Percentiles rank a stretch among this genome's conserved stretches.
Evolutionary conservation across 2,113 vertebrate species (phyloP).

Genomic region (Pelusios castaneus): DNA sequence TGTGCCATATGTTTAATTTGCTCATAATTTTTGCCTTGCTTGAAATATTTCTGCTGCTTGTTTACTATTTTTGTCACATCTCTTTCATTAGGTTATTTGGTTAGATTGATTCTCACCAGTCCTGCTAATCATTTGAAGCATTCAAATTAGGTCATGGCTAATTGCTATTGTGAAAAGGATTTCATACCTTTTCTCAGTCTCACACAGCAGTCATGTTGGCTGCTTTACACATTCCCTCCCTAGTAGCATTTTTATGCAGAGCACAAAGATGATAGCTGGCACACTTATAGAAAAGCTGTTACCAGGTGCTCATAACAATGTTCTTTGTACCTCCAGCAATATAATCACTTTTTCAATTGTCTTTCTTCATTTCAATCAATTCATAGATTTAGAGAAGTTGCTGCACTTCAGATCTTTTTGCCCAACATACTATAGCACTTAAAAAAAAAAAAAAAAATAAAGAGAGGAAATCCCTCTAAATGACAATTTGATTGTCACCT

Average conservation of each 20-base stretch:
- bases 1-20: conserved; percentile 46
- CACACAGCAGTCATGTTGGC: fast-evolving
- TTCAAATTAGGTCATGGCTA: neutral
- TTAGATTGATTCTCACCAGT: neutral
- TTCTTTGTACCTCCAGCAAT: neutral
- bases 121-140: neutral
- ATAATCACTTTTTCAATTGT: neutral
- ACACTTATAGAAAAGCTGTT: neutral
- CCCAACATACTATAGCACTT: neutral
- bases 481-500: neutral
- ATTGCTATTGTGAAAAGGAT: neutral
- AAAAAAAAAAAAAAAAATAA: too few species aligned
- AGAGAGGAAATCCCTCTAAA: neutral
- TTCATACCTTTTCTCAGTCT: neutral
- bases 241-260: neutral
- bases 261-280: neutral
- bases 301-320: neutral
- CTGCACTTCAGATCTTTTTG: neutral
- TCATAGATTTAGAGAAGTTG: neutral
- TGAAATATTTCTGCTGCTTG: conserved; percentile 9
- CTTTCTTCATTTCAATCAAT: neutral
- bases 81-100: neutral
- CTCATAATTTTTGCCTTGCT: neutral
- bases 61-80: neutral
- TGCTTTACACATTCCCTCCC: neutral